Evolutionary conservation across 2,797 vertebrate species (phyloP).

Genomic region (Enteromius treurensis): DNA sequence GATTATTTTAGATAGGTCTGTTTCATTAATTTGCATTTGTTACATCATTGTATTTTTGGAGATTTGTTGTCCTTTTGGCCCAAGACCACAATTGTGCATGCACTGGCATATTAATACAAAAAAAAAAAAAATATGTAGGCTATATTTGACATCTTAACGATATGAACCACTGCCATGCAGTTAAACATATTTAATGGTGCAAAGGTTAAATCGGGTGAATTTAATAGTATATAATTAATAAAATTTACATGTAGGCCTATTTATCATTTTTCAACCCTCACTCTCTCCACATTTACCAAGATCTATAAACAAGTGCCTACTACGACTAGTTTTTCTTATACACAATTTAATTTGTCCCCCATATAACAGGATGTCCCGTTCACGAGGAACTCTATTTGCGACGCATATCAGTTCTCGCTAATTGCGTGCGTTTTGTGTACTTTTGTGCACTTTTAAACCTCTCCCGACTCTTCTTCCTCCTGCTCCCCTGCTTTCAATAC

Average conservation of each 20-base stretch:
- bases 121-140: background rate
- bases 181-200: background rate
- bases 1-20: background rate
- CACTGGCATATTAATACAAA: background rate
- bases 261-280: background rate
- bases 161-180: background rate
- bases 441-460: background rate
- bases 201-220: background rate
- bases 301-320: conserved; percentile 12
- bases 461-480: background rate
- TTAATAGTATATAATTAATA: background rate
- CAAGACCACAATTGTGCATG: background rate
- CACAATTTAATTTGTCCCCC: background rate
- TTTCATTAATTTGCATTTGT: background rate
- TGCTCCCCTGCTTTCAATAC: background rate
- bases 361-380: background rate
- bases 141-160: background rate
- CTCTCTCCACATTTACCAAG: background rate
- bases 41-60: background rate
- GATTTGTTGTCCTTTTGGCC: background rate
- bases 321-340: background rate
- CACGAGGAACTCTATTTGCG: background rate
- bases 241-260: background rate
- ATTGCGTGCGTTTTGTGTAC: background rate
- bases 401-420: background rate